These are phyloP conservation scores for Toxotes lorentzi DNA, from an alignment of 2,797 vertebrate species.

Conservation along the genomic window DNA sequence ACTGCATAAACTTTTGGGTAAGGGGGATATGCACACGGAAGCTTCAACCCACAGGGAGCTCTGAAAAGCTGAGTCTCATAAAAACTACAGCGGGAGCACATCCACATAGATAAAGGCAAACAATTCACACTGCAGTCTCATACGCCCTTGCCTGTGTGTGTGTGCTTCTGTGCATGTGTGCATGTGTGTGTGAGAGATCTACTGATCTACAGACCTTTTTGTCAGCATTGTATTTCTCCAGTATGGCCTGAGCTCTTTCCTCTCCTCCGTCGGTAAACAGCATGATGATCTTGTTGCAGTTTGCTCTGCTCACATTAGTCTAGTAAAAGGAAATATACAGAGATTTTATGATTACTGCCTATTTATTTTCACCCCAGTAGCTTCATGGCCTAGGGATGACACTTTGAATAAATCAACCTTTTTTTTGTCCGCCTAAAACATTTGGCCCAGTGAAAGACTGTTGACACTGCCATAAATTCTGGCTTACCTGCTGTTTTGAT, in stretches of 20 bases:
- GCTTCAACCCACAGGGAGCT: slow-evolving; percentile 55
- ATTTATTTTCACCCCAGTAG: neutral
- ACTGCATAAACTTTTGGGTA: slow-evolving; percentile 38
- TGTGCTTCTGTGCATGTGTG: slow-evolving; percentile 13
- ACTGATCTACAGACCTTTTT: slow-evolving; percentile 88
- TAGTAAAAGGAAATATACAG: slow-evolving; percentile 61
- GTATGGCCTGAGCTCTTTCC: slow-evolving; percentile 95
- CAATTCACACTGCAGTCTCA: slow-evolving; percentile 17
- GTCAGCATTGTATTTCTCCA: slow-evolving; percentile 93
- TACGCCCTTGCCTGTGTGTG: neutral
- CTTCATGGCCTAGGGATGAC: no score
- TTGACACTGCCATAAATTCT: neutral
- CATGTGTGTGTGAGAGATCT: slow-evolving; percentile 5
- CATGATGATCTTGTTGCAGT: slow-evolving; percentile 99
- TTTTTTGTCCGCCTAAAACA: neutral
- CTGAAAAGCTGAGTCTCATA: slow-evolving; percentile 54
- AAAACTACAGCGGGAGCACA: slow-evolving; percentile 32
- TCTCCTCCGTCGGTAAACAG: slow-evolving; percentile 98
- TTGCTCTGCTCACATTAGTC: slow-evolving; percentile 94
- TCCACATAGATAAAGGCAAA: slow-evolving; percentile 43
- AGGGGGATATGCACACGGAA: slow-evolving; percentile 45
- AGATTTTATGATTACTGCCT: neutral
- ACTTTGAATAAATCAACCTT: neutral
- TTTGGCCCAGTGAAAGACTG: neutral
- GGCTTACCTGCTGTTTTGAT: neutral